phyloP scores from a whole-genome alignment of 2,113 vertebrate species.

The Geococcyx californianus region DNA sequence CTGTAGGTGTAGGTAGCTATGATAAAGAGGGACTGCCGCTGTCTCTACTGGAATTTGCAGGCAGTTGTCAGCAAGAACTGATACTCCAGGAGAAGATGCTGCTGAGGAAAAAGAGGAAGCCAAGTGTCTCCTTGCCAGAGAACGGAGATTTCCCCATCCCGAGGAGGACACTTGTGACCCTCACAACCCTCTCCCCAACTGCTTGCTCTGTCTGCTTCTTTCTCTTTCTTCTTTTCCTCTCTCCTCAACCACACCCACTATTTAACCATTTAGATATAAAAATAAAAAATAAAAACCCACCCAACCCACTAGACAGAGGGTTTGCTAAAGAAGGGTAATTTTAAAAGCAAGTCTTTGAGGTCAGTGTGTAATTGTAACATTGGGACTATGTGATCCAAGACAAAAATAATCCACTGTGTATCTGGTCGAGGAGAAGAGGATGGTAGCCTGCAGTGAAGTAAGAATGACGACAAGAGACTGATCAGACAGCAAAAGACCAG shows the following conservation, averaged over 20 bases:
- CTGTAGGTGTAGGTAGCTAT: neutral
- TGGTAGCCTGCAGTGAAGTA: slow-evolving; percentile 41
- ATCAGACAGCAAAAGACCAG: neutral
- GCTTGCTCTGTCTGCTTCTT: slow-evolving; percentile 52
- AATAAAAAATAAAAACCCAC: slow-evolving; percentile 72
- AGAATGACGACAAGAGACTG: slow-evolving; percentile 12
- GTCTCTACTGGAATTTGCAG: neutral
- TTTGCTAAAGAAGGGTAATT: slow-evolving; percentile 81
- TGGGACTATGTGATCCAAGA: slow-evolving; percentile 72
- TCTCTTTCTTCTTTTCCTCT: slow-evolving; percentile 50
- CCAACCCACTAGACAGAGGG: slow-evolving; percentile 82
- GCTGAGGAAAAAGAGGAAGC: neutral
- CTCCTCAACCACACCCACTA: slow-evolving; percentile 71
- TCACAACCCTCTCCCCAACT: neutral
- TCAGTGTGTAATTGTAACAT: slow-evolving; percentile 79
- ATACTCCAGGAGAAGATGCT: neutral
- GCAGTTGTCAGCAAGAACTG: neutral
- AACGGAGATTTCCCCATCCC: neutral
- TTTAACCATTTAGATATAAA: slow-evolving; percentile 80
- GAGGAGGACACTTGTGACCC: neutral
- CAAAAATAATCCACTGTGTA: slow-evolving; percentile 77
- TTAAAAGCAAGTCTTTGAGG: slow-evolving; percentile 81
- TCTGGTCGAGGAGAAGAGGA: slow-evolving; percentile 70
- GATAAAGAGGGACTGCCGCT: neutral
- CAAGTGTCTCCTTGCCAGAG: neutral